Evolutionary conservation across 2,888 invertebrate species (phyloP), one percentile per base, ranked within the genome.

Genomic region (Nephrocerus scutellatus): DNA sequence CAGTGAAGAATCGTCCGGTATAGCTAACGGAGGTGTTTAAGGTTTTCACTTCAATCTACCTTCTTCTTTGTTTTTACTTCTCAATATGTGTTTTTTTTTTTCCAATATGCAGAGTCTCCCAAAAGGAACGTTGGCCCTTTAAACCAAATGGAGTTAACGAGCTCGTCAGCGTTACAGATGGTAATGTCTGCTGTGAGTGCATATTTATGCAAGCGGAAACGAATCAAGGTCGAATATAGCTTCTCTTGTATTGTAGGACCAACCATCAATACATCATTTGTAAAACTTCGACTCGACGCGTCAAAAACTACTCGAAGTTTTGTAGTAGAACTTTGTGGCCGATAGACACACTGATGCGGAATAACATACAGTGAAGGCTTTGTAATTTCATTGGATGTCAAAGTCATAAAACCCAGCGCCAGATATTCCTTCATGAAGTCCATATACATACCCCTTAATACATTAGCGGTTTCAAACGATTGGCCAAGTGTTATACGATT

Each of bases 141-240:
- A n/a, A n/a, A n/a, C n/a, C n/a, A n/a, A n/a, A n/a, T n/a, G n/a
- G n/a, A n/a, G 8, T 22, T 22, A 9, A n/a, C n/a, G 23, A 22
- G 8, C n/a, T 22, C 23, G 23, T 22, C 23, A 22, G 23, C 23
- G 10, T 10, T 22, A 22, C 23, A 22, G 10, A 8, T 44, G 6
- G 22, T 30, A n/a, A 39, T 48, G 21, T 43, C 43, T 4, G 44
- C 45, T 7, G 44, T 48, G 8, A 47, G 25, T 3, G 42, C 47
- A 22, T 33, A 45, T n/a, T n/a, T n/a, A n/a, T n/a, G n/a, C n/a
- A n/a, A n/a, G n/a, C n/a, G n/a, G n/a, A n/a, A n/a, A n/a, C n/a
- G n/a, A n/a, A n/a, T n/a, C n/a, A n/a, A n/a, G n/a, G n/a, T n/a
- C n/a, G n/a, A n/a, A n/a, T n/a, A n/a, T n/a, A n/a, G n/a, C n/a